phyloP scores from a whole-genome alignment of 2,888 invertebrate genomes.

The Nemotelus nigrinus region DNA sequence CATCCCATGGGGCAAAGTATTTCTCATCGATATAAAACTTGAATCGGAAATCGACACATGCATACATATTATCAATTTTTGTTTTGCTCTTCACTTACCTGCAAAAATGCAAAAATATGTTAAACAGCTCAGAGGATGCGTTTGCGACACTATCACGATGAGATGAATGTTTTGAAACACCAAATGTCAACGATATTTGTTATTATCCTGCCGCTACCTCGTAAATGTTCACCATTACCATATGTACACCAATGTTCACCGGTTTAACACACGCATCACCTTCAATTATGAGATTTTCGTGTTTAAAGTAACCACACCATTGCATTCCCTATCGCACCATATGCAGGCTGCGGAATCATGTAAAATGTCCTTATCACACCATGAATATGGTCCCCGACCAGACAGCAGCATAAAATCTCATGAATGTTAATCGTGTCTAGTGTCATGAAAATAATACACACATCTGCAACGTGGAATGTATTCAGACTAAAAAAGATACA shows the following conservation, averaged over 20 bases:
- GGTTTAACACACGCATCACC: constrained; percentile 35
- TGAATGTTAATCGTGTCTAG: constrained; percentile 39
- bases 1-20: too few relatives aligned
- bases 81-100: constrained; percentile 5
- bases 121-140: neutral
- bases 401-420: constrained; percentile 39
- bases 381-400: constrained; percentile 11
- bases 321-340: neutral
- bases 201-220: neutral
- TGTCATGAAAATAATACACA: constrained; percentile 36
- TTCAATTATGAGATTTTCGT: constrained; percentile 21
- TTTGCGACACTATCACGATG: too few relatives aligned
- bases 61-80: constrained; percentile 1
- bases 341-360: neutral
- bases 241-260: constrained; percentile 20
- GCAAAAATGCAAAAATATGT: constrained; percentile 13
- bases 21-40: too few relatives aligned
- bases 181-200: too few relatives aligned
- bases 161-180: too few relatives aligned
- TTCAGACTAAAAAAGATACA: neutral
- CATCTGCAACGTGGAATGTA: constrained; percentile 21
- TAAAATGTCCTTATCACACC: constrained; percentile 23
- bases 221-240: constrained; percentile 10
- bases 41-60: too few relatives aligned
- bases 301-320: constrained; percentile 1